Conservation (phyloP, 2,113 vertebrate species). For the Eulemur rufifrons region DNA sequence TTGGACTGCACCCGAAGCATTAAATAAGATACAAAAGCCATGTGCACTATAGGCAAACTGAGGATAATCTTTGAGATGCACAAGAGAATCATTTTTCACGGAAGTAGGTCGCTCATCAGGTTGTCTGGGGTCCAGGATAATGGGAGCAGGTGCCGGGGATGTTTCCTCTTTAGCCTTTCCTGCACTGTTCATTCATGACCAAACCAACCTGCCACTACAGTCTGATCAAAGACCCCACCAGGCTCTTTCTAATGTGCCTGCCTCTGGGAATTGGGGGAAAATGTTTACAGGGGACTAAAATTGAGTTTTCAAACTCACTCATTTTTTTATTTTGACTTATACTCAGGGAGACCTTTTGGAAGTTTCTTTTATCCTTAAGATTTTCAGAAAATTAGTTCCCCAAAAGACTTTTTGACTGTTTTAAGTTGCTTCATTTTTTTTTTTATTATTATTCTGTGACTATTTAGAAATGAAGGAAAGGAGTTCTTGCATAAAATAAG, state of each 20-base stretch:
- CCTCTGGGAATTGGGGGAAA: neutral
- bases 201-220: neutral
- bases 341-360: neutral
- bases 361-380: neutral
- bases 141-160: neutral
- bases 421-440: neutral
- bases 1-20: neutral
- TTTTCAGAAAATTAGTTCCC: neutral
- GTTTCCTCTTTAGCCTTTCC: neutral
- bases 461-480: neutral
- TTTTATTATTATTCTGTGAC: neutral
- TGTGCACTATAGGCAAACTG: neutral
- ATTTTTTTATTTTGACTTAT: constrained; percentile 23
- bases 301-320: neutral
- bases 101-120: neutral
- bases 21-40: neutral
- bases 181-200: neutral
- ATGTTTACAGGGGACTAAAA: neutral
- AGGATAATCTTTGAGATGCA: neutral
- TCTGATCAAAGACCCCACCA: neutral
- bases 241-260: neutral
- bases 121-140: fast-evolving
- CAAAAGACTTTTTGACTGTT: neutral
- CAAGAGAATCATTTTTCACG: neutral
- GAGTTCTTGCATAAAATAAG: neutral